phyloP scores from a whole-genome alignment of 2,888 invertebrate genomes.

The Troides oblongomaculatus region DNA sequence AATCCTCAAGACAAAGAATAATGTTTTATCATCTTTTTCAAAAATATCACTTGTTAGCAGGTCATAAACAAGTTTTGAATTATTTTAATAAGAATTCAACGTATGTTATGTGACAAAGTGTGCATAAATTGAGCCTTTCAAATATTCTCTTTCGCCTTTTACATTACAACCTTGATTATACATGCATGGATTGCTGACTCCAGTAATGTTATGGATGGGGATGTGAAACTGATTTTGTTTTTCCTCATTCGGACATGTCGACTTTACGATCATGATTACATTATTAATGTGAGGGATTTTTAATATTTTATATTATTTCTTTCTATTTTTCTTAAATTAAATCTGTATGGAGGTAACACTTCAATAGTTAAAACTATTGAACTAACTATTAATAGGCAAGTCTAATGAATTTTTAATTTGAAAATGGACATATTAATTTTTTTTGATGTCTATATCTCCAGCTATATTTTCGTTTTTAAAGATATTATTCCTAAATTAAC shows the following conservation, averaged over 20 bases:
- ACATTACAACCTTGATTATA: constrained; percentile 15
- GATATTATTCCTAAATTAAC: neutral
- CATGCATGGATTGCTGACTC: constrained; percentile 20
- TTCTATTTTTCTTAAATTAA: too few relatives aligned
- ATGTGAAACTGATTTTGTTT: constrained; percentile 18
- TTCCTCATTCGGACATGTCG: constrained; percentile 6
- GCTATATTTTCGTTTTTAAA: too few relatives aligned
- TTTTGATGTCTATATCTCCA: too few relatives aligned
- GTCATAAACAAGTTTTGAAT: neutral
- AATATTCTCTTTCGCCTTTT: constrained; percentile 8
- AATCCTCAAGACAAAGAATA: neutral
- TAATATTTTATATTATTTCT: neutral
- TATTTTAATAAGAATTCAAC: neutral
- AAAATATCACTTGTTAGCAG: too few relatives aligned
- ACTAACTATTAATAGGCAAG: too few relatives aligned
- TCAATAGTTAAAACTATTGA: too few relatives aligned
- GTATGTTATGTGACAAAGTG: neutral
- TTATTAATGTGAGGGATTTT: neutral
- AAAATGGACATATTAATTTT: too few relatives aligned
- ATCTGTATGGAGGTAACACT: too few relatives aligned
- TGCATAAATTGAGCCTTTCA: constrained; percentile 1
- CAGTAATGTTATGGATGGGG: constrained; percentile 8
- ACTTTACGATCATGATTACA: constrained; percentile 6
- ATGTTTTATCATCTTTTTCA: neutral
- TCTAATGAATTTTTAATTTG: too few relatives aligned